Evolutionary conservation across 2,888 invertebrate genomes (phyloP).

Genomic region (Abrostola tripartita): DNA sequence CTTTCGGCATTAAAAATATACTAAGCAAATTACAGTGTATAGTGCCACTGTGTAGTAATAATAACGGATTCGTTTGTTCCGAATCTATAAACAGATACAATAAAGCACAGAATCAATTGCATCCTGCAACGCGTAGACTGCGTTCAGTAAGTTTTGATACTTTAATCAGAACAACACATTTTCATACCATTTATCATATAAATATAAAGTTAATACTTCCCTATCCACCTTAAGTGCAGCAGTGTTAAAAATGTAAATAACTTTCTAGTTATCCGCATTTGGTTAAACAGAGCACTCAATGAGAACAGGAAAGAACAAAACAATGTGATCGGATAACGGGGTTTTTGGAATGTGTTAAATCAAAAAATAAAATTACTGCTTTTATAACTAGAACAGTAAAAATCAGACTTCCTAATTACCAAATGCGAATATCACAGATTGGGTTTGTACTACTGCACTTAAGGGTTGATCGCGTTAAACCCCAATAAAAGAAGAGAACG

Average conservation of each 20-base stretch:
- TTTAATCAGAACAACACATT: slow-evolving; percentile 41
- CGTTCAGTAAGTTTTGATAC: slow-evolving; percentile 37
- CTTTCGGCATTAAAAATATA: slow-evolving; percentile 17
- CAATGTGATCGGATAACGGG: slow-evolving; percentile 55
- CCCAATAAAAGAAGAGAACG: slow-evolving; percentile 32
- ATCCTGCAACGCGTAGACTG: slow-evolving; percentile 23
- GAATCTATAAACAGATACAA: background rate
- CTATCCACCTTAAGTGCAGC: slow-evolving; percentile 87
- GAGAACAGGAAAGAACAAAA: slow-evolving; percentile 77
- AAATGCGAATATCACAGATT: slow-evolving; percentile 88
- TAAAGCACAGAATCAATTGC: background rate
- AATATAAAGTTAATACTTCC: slow-evolving; percentile 61
- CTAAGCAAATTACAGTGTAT: slow-evolving; percentile 28
- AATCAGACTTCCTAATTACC: slow-evolving; percentile 82
- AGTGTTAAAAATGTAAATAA: slow-evolving; percentile 81
- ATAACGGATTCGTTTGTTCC: background rate
- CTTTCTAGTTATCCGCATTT: slow-evolving; percentile 84
- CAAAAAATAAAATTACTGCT: slow-evolving; percentile 58
- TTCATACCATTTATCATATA: slow-evolving; percentile 32
- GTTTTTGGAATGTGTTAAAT: slow-evolving; percentile 79
- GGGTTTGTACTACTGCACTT: slow-evolving; percentile 83
- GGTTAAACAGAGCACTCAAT: slow-evolving; percentile 83
- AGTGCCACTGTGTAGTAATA: background rate
- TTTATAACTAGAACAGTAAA: slow-evolving; percentile 62
- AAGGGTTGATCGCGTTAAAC: slow-evolving; percentile 66